Base-by-base conservation (phyloP, 2,888 invertebrate species). In the Tanypteryx hageni region DNA sequence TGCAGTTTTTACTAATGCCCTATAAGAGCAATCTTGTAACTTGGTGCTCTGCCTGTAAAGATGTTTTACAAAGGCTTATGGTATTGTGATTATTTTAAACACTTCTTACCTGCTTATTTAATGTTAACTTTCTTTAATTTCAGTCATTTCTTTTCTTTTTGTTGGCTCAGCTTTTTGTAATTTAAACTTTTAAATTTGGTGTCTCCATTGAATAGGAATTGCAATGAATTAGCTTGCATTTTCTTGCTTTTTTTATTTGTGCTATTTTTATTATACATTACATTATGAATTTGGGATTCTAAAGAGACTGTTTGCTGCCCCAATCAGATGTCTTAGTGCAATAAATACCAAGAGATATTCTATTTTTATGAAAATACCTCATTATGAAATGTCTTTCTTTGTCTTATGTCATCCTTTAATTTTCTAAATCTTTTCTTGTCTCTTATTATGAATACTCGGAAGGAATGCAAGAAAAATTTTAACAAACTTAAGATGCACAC, bases 101-200 rank as follows among this genome's bases (percentile, higher is more conserved):
- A 84, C n/a, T 92, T 89, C 83, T 76, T 92, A 92, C 91, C 91
- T 64, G 84, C 61, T 93, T 92, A 16, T 81, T 61, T 93, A 84
- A 86, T 84, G 56, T 83, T 92, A 92, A 93, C 84, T 92, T 57
- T 44, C 18, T 92, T 92, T 92, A 57, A 92, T 92, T 93, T 93
- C 92, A 92, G 92, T 92, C 61, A 61, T 92, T 81, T 83, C n/a
- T n/a, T 92, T 92, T 93, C 64, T 92, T 92, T 92, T 93, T 56
- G 61, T 83, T 89, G 92, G 61, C 68, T 27, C 16, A 44, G 58
- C 64, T 81, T 82, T 44, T 86, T 61, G 76, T 58, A 59, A 82
- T 82, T 64, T 83, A 27, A 11, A 11, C 18, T 56, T 44, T 86
- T 58, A 56, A 64, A 92, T 9, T 5, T n/a, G 44, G 5, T 92